These are phyloP conservation scores for Pituophis catenifer DNA, from an alignment of 2,113 vertebrate species.

Conservation along the genomic window DNA sequence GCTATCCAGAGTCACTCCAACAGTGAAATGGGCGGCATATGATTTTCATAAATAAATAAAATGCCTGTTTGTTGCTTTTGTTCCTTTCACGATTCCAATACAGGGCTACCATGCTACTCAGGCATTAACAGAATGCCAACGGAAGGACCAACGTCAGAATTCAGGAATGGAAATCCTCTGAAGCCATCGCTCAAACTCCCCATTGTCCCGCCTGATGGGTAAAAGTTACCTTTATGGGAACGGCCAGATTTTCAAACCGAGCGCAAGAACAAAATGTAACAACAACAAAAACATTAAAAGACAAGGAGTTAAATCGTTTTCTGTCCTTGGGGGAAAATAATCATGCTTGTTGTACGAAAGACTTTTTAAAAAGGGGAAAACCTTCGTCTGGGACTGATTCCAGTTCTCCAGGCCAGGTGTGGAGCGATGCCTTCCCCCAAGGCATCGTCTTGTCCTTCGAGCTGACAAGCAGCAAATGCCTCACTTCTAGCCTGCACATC, in stretches of 20 bases:
- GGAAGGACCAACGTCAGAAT: background rate
- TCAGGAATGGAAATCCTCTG: background rate
- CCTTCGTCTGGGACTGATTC: background rate
- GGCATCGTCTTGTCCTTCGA: background rate
- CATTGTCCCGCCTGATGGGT: background rate
- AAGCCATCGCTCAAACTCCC: background rate
- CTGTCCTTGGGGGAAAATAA: slow-evolving; percentile 4
- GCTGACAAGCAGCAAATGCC: slow-evolving; percentile 3
- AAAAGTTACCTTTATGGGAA: slow-evolving; percentile 32
- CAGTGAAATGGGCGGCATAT: background rate
- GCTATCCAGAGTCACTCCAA: background rate
- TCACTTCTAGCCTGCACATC: background rate
- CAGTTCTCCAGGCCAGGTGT: slow-evolving; percentile 9
- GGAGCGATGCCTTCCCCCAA: background rate
- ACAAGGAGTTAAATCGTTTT: background rate
- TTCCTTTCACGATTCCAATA: background rate
- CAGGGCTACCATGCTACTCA: slow-evolving; percentile 3
- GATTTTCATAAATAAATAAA: background rate
- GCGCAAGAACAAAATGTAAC: accelerated
- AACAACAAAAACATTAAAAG: background rate
- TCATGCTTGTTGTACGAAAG: slow-evolving; percentile 31
- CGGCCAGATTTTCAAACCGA: slow-evolving; percentile 16
- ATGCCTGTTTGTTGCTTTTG: background rate
- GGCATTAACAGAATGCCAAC: slow-evolving; percentile 24
- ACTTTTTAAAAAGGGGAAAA: background rate